Evolutionary conservation across 2,113 vertebrate species (phyloP), one percentile per base, ranked within the genome.

Genomic region (Eonycteris spelaea): DNA sequence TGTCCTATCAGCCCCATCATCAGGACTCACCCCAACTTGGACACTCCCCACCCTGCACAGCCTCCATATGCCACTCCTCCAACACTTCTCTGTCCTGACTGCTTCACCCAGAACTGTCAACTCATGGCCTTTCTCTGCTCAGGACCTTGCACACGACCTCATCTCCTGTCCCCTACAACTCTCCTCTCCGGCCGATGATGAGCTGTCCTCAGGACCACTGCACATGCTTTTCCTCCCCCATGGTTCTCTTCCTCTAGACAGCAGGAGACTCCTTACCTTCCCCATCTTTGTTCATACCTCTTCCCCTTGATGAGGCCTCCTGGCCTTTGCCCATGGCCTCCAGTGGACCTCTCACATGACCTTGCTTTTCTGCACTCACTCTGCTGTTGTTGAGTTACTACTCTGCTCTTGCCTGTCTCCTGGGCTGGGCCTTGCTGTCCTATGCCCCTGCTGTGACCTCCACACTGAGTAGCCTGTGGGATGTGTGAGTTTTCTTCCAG

Each of bases 181-280:
- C 57, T 67, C 48, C 15, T 57, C 35, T 92, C 45, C 7, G 71
- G 38, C 33, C 11, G 4, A 2, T 5, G 21, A 26, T 5, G 21
- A 21, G 21, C 21, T 40, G 5, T 3, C 53, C 63, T 15, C 8
- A 28, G 82, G 28, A 8, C 57, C 90, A 45, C n/a, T n/a, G 67
- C 71, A 68, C 9, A 0, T 19, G 30, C 43, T 5, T 0, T 53
- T 45, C 28, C 15, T 18, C 3, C 16, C 48, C 28, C 1, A 2
- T 28, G 3, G 57, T 24, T 9, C 35, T 51, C 3, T 57, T 33
- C 16, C 33, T 59, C 33, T 16, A 2, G 78, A 26, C 6, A 5
- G 35, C 24, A 24, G 7, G 57, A 79, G 40, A 18, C 70, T 43
- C 33, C 35, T 55, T 6, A 10, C 48, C 57, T 65, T 24, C 45